Base-by-base conservation (phyloP, 35 echinoderm and acorn worm species). In the Amphiura filiformis region DNA sequence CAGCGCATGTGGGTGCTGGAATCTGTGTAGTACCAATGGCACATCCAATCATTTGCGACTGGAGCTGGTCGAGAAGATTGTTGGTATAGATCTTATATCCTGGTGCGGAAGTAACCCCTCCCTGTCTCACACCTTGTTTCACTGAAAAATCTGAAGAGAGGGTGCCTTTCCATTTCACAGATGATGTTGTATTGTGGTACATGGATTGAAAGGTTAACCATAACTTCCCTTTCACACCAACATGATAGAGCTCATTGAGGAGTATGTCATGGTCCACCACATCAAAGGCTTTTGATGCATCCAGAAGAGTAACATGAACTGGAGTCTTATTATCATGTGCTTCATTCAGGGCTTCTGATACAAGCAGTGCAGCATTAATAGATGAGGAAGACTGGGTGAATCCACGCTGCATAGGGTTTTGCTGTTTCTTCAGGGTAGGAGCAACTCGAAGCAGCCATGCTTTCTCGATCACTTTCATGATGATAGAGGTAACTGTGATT, bases 261-360 rank as follows among this genome's bases (percentile, higher is more conserved):
- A n/a, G 2, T 11, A 70, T 70, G 26, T 70, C 61, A 30, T 70
- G 61, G 26, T 70, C 61, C 7, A 70, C 61, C 61, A 70, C 61
- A 70, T 70, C 61, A 70, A 70, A 70, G 1, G 61, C 61, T 70
- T 70, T 70, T n/a, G 28, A 70, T 70, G 61, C 61, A 70, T 70
- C 61, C 28, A 70, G 61, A 4, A 70, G 11, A 26, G 61, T 70
- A 23, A 70, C 17, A 70, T 70, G 15, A 70, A 70, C 61, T 26
- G 28, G 61, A 18, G 15, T 70, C 28, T n/a, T n/a, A 70, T 70
- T 70, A 1, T n/a, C 61, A 18, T 3, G 15, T 11, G 61, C 61
- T 15, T 70, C 61, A 70, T 70, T 70, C 28, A 70, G 26, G 9
- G 28, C n/a, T 30, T 70, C 61, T 15, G 61, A 70, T 11, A 70